Evolutionary conservation across 1,140 invertebrate species (phyloP), one percentile per base, ranked within the genome.

Genomic region (Diorhabda sublineata): DNA sequence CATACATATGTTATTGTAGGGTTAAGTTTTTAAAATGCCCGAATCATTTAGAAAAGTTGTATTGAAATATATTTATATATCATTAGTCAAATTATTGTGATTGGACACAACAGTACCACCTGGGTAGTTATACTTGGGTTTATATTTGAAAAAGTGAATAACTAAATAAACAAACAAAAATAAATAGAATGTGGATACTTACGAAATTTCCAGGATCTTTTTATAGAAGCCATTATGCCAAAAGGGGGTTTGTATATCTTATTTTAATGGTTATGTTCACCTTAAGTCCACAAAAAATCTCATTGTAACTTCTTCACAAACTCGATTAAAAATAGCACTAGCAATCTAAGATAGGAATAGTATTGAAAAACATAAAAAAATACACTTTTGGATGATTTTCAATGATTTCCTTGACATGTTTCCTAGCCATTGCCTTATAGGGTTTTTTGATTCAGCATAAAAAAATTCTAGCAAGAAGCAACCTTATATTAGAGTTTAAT

Each of bases 141-240:
- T 26, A 26, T 26, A 26, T 26, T 26, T 26, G 26, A 26, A 26
- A 26, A 26, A 26, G 26, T 26, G 26, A 26, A 26, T 26, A 26
- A 26, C 26, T 26, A 26, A 26, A 26, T 26, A 26, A 26, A 26
- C 26, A 26, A 26, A 26, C 26, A 26, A 26, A 26, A 26, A 26
- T 26, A 26, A 26, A 26, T 26, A 26, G 26, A 26, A 26, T 26
- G 26, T 26, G 4, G 59, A 8, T 70, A 84, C 85, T 85, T 79
- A 86, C 85, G 85, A 73, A 86, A 80, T 82, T 85, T 86, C 84
- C 84, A 85, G 77, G 85, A 85, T 81, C 84, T 83, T 79, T 87
- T 88, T 60, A 85, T 83, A 70, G 85, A 83, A 81, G 86, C 86
- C 87, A 87, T 84, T 82, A 59, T 76, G 66, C 58, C 58, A 62